Base-by-base conservation (phyloP, 2,888 invertebrate genomes). In the Leptopilina myrica region DNA sequence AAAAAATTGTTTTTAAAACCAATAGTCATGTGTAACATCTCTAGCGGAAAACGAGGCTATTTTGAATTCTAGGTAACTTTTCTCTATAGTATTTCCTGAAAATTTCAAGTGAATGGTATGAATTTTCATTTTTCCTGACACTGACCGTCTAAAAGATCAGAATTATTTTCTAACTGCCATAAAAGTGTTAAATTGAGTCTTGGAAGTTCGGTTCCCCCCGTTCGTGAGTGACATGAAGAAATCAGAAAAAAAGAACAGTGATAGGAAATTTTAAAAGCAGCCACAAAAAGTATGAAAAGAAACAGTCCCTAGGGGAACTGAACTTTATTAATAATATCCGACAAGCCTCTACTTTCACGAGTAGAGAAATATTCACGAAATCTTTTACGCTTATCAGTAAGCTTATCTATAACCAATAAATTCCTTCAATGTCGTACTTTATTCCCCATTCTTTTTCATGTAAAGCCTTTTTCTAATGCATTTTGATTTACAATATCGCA, bases 301-400 rank as follows among this genome's bases (percentile, higher is more conserved):
- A 77, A 78, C 79, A 81, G 76, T 79, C 43, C 62, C 79, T 66
- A n/a, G 76, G 76, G 76, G 62, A 77, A 40, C 79, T 73, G 79
- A 87, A 87, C 87, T 87, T 87, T 87, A 86, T 85, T 87, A 87
- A 87, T 87, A 87, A 87, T 87, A 87, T 85, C 85, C 81, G 81
- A 83, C 82, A 81, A 81, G 79, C 83, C 81, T 82, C 79, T 77
- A 76, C n/a, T n/a, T 33, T 56, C n/a, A 49, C 7, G 3, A 33
- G 33, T 26, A 49, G 7, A 9, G 9, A 73, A 56, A 33, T 56
- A 73, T 73, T 26, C 73, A 73, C 8, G 8, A 26, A 73, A 73
- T 73, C 26, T 53, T 73, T 33, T 26, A 49, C 15, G 49, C 20
- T 49, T 49, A 12, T 46, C 11, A 7, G 0, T 49, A 49, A 49